Percentiles rank a stretch among this genome's conserved stretches.
Conservation (phyloP, 2,797 vertebrate species). For the Poecilia wingei region DNA sequence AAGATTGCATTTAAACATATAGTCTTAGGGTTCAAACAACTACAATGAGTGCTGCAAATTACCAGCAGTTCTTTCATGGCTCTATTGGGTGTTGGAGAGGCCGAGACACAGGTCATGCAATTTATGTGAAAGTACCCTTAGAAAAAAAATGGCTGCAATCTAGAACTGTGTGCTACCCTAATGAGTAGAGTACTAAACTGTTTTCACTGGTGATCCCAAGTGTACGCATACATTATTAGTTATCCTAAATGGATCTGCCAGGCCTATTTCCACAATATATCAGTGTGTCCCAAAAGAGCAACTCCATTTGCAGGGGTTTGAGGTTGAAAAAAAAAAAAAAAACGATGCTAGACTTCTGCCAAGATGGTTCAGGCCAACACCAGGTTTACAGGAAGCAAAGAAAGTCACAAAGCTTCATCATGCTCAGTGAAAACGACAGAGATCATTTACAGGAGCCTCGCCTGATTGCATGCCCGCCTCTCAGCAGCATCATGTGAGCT, state of each 20-base stretch:
- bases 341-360: constrained; percentile 22
- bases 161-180: constrained; percentile 3
- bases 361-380: constrained; percentile 11
- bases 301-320: constrained; percentile 56
- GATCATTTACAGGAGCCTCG: constrained; percentile 48
- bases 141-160: neutral
- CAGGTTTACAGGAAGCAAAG: constrained; percentile 32
- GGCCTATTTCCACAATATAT: constrained; percentile 35
- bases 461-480: constrained; percentile 65
- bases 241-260: constrained; percentile 32
- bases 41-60: constrained; percentile 47
- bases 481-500: constrained; percentile 61
- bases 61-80: constrained; percentile 38
- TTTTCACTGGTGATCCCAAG: constrained; percentile 22
- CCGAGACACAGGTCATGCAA: constrained; percentile 35
- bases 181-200: neutral
- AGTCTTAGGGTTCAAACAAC: constrained; percentile 14
- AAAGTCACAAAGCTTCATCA: constrained; percentile 53
- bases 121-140: constrained; percentile 27
- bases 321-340: constrained; percentile 40
- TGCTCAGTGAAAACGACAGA: constrained; percentile 30
- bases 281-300: constrained; percentile 13
- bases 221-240: constrained; percentile 34
- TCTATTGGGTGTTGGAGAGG: constrained; percentile 20
- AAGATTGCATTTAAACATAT: constrained; percentile 43